Base-by-base conservation (phyloP, 2,797 vertebrate species). In the Xenopus petersii region DNA sequence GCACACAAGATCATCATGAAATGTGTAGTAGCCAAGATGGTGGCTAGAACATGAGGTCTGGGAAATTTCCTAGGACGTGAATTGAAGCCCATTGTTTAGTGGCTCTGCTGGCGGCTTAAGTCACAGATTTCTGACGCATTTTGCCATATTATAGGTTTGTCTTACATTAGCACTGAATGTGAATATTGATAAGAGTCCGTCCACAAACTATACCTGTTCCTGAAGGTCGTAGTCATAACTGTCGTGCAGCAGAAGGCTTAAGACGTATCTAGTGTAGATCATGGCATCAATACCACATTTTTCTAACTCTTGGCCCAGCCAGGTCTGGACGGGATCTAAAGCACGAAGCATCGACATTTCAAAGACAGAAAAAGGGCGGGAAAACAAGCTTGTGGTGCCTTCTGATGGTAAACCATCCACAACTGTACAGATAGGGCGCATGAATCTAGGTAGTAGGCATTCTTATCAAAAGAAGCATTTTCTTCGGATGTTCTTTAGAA, bases 231-330 rank as follows among this genome's bases (percentile, higher is more conserved):
- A 97, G 91, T 99, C 97, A 65, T 94, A 98, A 89, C 94, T 98
- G 92, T 99, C 98, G 48, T 99, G 97, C 89, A 99, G 94, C 87
- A 99, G 95, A 84, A 99, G 95, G 88, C 97, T 99, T 87, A 99
- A 96, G 87, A 99, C 94, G 64, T 99, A 98, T 85, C 98, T 94
- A 83, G 97, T 98, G 87, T 99, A 99, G 87, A 99, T 95, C 95
- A 99, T 93, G 87, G 97, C 97, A 87, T 99, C 98, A 67, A 99
- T 99, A 92, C 98, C 98, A 88, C 98, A 99, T 90, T 99, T 99
- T 93, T 99, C 98, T 79, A 99, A 94, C 94, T 99, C 98, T 89
- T 99, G 98, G 85, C 97, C 96, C 83, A 99, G 94, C 98, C 98
- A 99, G 93, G 95, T 98, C 92, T 99, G 97, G 85, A 99, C 97